Conservation (phyloP, 2,797 vertebrate genomes). For the Otolemur crassicaudatus region DNA sequence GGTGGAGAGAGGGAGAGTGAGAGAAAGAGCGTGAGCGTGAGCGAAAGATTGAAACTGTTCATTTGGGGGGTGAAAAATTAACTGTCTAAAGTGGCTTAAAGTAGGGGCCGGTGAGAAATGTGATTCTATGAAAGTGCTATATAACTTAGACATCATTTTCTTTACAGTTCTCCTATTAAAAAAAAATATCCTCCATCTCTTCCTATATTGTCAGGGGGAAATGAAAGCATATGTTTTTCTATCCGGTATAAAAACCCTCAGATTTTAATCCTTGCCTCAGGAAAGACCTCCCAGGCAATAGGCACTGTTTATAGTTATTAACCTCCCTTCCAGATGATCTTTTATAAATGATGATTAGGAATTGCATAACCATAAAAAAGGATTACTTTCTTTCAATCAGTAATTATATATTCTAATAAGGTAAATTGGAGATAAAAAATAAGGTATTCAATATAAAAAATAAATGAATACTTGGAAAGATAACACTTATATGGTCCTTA, state of each 20-base stretch:
- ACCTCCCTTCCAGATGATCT: neutral
- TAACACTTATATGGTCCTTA: neutral
- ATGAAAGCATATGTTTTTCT: neutral
- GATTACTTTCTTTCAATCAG: neutral
- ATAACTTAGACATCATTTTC: neutral
- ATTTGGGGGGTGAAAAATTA: neutral
- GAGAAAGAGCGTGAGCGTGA: neutral
- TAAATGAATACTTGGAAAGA: neutral
- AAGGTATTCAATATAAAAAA: neutral
- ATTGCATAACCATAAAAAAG: neutral
- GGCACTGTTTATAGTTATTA: neutral
- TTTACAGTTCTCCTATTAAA: neutral
- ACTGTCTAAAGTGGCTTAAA: neutral
- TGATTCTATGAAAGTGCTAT: neutral
- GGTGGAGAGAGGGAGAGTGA: neutral
- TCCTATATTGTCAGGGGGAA: neutral
- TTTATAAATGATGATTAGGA: neutral
- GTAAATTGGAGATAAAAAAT: neutral
- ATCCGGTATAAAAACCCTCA: neutral
- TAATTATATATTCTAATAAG: neutral
- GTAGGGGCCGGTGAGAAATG: neutral
- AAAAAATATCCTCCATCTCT: accelerated
- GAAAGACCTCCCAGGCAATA: neutral
- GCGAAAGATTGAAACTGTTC: neutral
- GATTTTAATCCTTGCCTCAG: neutral